Evolutionary conservation across 2,797 vertebrate genomes (phyloP), one percentile per base, ranked within the genome.

Genomic region (Intellagama lesueurii): DNA sequence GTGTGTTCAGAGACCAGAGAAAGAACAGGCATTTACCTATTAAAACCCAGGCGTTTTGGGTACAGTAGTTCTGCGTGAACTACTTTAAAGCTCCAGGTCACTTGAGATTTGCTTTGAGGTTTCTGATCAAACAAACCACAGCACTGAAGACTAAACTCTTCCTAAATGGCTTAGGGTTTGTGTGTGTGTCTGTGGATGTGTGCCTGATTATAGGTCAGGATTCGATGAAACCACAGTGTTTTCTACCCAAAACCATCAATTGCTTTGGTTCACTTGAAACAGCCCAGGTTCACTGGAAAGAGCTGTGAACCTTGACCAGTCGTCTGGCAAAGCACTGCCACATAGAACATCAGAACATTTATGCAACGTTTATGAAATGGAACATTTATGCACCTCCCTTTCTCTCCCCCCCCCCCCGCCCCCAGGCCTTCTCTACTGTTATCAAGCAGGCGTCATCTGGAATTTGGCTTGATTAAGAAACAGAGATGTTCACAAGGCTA

Each of bases 51-150:
- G 4, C 70, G 7, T 88, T 91, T 91, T 89, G 70, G 56, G 6
- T 86, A 73, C 5, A 69, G 70, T 87, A 22, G 9, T 7, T 32
- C 89, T 87, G 89, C 32, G 47, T 56, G 86, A 72, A 52, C 83
- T 26, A 87, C 83, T 83, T 91, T 90, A 89, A 90, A 87, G 47
- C 88, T 93, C 90, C 87, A 56, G 14, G 89, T 94, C 78, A 83
- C 85, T 92, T 77, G 56, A 88, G 47, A 86, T 93, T 94, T 87
- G 49, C 76, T 94, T 91, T 77, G 87, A 91, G 72, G 82, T 40
- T 92, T 91, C 70, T 84, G 64, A 92, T 88, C 78, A 91, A 95
- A 89, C 32, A 89, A 94, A 90, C 56, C 69, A 86, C 0, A 3
- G 85, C 87, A 86, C 11, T 81, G 49, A 88, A 92, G 90, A 69